Percentiles rank a stretch among this genome's conserved stretches.
Evolutionary conservation across 2,888 invertebrate genomes (phyloP).

Genomic region (Mythimna lalbum): DNA sequence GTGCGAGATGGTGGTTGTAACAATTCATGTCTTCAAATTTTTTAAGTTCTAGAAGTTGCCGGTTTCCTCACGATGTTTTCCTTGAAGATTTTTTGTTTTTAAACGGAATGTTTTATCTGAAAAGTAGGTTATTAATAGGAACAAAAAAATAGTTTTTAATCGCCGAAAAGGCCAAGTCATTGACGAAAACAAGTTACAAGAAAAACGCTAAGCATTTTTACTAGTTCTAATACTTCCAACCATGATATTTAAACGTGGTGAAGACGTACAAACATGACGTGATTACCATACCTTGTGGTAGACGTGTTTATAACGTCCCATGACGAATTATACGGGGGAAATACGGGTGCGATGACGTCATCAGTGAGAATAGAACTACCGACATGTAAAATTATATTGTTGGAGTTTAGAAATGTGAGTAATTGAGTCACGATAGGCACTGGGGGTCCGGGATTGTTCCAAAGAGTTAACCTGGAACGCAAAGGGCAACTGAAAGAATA

Average conservation of each 20-base stretch:
- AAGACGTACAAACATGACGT: slow-evolving; percentile 32
- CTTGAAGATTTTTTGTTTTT: too few species aligned
- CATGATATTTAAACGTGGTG: neutral
- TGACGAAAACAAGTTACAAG: slow-evolving; percentile 16
- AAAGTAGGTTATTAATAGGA: neutral
- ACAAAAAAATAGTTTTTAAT: neutral
- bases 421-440: slow-evolving; percentile 13
- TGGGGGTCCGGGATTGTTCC: too few species aligned
- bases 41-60: too few species aligned
- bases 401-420: slow-evolving; percentile 14
- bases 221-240: neutral
- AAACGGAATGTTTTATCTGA: neutral
- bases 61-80: too few species aligned
- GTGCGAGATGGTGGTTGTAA: too few species aligned
- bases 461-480: too few species aligned
- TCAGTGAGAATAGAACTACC: slow-evolving; percentile 21
- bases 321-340: slow-evolving; percentile 30
- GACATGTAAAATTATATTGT: slow-evolving; percentile 18
- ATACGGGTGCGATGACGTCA: slow-evolving; percentile 46
- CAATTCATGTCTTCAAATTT: too few species aligned
- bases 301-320: slow-evolving; percentile 16
- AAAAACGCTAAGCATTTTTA: slow-evolving; percentile 23
- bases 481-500: too few species aligned
- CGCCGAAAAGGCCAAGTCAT: neutral
- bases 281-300: slow-evolving; percentile 11